Evolutionary conservation across 2,888 invertebrate species (phyloP), one percentile per base, ranked within the genome.

Genomic region (Dicyrtoma fusca): DNA sequence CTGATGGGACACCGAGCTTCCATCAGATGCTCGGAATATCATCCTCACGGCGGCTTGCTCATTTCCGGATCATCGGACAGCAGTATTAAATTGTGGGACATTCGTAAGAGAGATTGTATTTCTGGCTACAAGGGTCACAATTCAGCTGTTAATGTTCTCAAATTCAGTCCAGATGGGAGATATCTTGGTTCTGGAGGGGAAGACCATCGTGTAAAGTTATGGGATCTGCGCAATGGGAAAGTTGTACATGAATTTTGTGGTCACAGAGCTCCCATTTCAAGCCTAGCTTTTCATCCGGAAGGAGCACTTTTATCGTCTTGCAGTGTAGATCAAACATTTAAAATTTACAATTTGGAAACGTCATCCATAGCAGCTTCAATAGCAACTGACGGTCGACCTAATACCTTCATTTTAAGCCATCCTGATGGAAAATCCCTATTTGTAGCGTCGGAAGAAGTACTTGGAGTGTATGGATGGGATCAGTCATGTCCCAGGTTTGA

Each of bases 181-280:
- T 97, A 97, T 97, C 92, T 97, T 80, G 95, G 95, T 1, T 95
- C 96, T 73, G 96, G 94, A 64, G 94, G 95, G 81, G 92, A 95
- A 82, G 96, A 97, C 86, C 91, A 69, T 64, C 71, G 71, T 63
- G 74, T 81, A 14, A 80, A 87, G 86, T 81, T 97, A 51, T 97
- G 97, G 96, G 97, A 97, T 85, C 88, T 97, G 68, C 88, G 95
- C 78, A 91, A 92, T 75, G 95, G 96, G 53, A 90, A 92, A 84
- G 89, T 94, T 77, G 85, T 97, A 51, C 90, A 91, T 83, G 94
- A 96, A 83, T 93, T 97, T 83, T 85, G 87, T 53, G 91, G 92
- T 73, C 94, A 95, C 64, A 19, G 47, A n/a, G 85, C 90, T 53
- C 87, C 94, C 19, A 92, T 97, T 3, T 92, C 91, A 14, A 91